Base-by-base conservation (phyloP, 2,113 vertebrate species). In the Choloepus hoffmanni region DNA sequence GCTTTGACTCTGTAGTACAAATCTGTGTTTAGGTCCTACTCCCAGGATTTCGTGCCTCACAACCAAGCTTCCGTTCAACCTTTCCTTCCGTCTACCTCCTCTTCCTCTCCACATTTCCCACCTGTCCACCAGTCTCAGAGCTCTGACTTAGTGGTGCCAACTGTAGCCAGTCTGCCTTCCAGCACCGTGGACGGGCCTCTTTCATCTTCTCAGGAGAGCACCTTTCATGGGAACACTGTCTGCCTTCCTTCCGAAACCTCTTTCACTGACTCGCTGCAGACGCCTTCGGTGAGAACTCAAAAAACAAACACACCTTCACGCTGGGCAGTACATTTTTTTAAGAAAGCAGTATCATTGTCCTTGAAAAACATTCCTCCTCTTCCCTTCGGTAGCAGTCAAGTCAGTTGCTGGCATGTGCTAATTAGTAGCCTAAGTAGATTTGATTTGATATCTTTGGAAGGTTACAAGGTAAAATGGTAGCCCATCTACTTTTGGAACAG, bases 241-340 rank as follows among this genome's bases (percentile, higher is more conserved):
- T 99, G 99, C 99, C 99, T 99, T 99, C 99, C 99, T 98, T 99
- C 99, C 96, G 99, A 99, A 98, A 98, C 99, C 98, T 99, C 99
- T 99, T 98, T 99, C 98, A 98, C 99, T 99, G 99, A 99, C 98
- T 99, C 99, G 97, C 99, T 99, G 97, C 99, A 99, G 98, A 99
- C 98, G 96, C 99, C 99, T 98, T 99, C 98, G 99, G 99, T 99
- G 99, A 99, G 99, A 98, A 98, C 74, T 96, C 91, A 43, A 82
- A 96, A 76, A 96, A 15, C 92, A 43, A 96, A 79, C 19, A n/a
- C 60, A 0, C 50, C 94, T 95, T 96, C 92, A 90, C 2, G 0
- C 33, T 16, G 96, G 96, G 85, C 97, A 77, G 94, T 89, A 33
- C 55, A 83, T 62, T 74, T 85, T 67, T 67, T 13, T 24, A n/a